Evolutionary conservation across 2,888 invertebrate species (phyloP), one percentile per base, ranked within the genome.

Genomic region (Electrophaes corylata): DNA sequence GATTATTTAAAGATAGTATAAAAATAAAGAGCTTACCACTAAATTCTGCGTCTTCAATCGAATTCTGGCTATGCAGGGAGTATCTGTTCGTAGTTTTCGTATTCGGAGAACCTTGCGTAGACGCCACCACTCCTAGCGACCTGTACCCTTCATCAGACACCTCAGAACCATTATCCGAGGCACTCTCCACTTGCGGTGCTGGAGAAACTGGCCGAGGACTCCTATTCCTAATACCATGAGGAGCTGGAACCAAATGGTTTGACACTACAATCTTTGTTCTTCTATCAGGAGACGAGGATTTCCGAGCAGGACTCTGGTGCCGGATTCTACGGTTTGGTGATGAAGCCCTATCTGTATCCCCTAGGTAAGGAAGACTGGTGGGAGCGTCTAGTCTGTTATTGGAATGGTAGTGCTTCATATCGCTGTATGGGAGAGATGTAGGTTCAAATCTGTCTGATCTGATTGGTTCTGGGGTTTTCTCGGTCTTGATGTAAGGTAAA

Each of bases 71-170:
- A 79, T 95, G 94, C 71, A 95, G 86, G 56, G 95, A 95, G 66
- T 94, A 93, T 74, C 95, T 88, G 66, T 95, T 94, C 62, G 92
- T 92, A 2, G 92, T 94, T 70, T 93, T 93, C 64, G 83, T 86
- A 0, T 84, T 82, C 0, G 92, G 91, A 1, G 91, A 89, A 0
- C 89, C 88, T 53, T 91, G 91, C 0, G 91, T 93, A 37, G 92
- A 92, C 1, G 91, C 90, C 19, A 92, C 94, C 44, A 96, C 93
- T 0, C 96, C 96, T 72, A 96, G 84, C 76, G 96, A 96, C 72
- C 96, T 93, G 81, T 96, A 96, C 0, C 96, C 96, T 75, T 96
- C 96, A 81, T 96, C 96, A 20, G 96, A 96, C 19, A 96, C 96
- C 79, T 96, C 96, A 56, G 96, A 96, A 8, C 96, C 96, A 69